These are phyloP conservation scores for Arbacia lixula DNA, from an alignment of 53 echinoderm and acorn worm genomes.

Conservation along the genomic window DNA sequence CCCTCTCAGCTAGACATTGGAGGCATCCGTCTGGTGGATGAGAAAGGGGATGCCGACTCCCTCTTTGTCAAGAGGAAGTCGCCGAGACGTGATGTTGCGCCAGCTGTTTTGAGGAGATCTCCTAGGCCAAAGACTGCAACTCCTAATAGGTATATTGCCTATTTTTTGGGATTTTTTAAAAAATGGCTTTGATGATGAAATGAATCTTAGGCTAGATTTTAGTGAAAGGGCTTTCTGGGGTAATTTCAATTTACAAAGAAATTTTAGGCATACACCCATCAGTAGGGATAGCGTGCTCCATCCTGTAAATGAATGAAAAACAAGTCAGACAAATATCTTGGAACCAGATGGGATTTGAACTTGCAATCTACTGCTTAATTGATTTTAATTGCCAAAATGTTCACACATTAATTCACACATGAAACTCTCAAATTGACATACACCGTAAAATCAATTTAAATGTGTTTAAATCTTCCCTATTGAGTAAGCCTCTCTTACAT, in stretches of 20 bases:
- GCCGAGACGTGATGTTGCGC: constrained; percentile 25
- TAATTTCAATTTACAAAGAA: no score
- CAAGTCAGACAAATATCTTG: no score
- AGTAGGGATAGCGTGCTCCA: background rate
- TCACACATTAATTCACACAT: no score
- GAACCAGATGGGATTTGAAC: no score
- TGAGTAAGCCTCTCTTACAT: no score
- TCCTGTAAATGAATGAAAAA: background rate
- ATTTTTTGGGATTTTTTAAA: background rate
- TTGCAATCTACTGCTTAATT: no score
- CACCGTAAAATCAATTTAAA: no score
- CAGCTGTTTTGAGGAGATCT: constrained; percentile 4
- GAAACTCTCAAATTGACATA: no score
- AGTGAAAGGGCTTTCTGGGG: no score
- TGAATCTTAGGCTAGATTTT: no score
- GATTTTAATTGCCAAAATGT: no score
- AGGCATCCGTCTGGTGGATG: constrained; percentile 39
- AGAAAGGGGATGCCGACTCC: constrained; percentile 39
- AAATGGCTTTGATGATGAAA: background rate
- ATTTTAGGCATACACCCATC: background rate
- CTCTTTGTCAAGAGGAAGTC: constrained; percentile 53
- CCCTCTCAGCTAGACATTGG: constrained; percentile 31
- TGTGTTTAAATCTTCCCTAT: no score
- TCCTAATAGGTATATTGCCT: constrained; percentile 23
- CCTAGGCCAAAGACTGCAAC: constrained; percentile 31